A percentile compares a stretch with the other conserved stretches of the same genome.
Conservation (phyloP, 1,140 invertebrate genomes). For the Trinorchestia longiramus region DNA sequence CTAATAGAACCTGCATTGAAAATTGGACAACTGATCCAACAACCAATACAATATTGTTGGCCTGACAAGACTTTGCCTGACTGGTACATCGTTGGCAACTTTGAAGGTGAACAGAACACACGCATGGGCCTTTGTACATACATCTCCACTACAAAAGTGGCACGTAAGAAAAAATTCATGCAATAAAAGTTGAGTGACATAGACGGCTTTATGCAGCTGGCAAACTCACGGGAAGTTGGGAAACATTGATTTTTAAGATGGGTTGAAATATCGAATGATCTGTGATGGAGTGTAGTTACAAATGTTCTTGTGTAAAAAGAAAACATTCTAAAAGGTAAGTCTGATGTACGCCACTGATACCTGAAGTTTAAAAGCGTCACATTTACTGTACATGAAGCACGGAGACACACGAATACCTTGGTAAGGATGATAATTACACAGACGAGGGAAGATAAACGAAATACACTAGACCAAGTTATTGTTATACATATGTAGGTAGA, state of each 20-base stretch:
- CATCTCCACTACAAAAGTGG: not conserved
- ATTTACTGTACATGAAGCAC: not conserved
- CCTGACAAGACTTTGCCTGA: not conserved
- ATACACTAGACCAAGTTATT: not conserved
- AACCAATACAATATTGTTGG: not conserved
- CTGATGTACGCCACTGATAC: not conserved
- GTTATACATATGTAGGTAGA: not conserved
- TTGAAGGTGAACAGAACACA: not conserved
- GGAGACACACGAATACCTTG: not conserved
- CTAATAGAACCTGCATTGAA: not conserved
- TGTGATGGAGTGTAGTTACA: not conserved
- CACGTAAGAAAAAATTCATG: not conserved
- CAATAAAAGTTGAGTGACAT: not conserved
- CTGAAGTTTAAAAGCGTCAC: not conserved
- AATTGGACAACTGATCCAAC: not conserved
- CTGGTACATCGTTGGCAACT: not conserved
- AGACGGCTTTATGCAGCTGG: not conserved
- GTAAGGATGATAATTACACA: not conserved
- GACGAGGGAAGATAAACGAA: not conserved
- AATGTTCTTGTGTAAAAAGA: not conserved
- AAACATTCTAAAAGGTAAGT: not conserved
- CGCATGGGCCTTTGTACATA: not conserved
- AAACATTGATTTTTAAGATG: not conserved
- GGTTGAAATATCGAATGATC: not conserved
- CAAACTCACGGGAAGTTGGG: not conserved